Conservation (phyloP, 1,140 invertebrate species). For the Eumaeus atala region DNA sequence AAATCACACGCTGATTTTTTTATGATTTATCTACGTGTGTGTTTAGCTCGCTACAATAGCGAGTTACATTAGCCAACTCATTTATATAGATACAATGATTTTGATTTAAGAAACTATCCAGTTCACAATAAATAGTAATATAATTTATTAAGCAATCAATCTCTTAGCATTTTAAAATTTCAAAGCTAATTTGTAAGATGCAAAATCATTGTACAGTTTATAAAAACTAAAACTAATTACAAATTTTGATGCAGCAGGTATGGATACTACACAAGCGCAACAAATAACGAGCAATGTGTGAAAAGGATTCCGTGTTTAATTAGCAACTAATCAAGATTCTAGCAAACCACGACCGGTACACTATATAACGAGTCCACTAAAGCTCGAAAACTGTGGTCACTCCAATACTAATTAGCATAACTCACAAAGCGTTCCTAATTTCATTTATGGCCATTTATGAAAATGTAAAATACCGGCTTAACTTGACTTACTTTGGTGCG, state of each 20-base stretch:
- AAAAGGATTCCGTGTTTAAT: conserved; percentile 33
- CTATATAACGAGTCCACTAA: conserved; percentile 36
- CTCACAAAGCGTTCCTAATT: too few species aligned
- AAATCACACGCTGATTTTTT: too few species aligned
- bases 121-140: too few species aligned
- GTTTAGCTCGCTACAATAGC: too few species aligned
- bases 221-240: conserved; percentile 24
- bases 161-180: too few species aligned
- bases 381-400: conserved; percentile 62
- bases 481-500: conserved; percentile 81
- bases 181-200: conserved; percentile 8
- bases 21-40: too few species aligned
- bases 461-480: conserved; percentile 11
- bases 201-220: conserved; percentile 20
- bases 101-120: too few species aligned
- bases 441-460: background rate
- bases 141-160: too few species aligned
- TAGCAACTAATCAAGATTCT: conserved; percentile 55
- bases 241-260: conserved; percentile 72
- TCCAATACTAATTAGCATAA: conserved; percentile 63
- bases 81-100: too few species aligned
- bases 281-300: conserved; percentile 32
- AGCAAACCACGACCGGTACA: conserved; percentile 31
- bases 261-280: conserved; percentile 64
- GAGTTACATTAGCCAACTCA: too few species aligned